These are phyloP conservation scores for Musca vetustissima DNA, from an alignment of 1,140 invertebrate species.

Conservation along the genomic window DNA sequence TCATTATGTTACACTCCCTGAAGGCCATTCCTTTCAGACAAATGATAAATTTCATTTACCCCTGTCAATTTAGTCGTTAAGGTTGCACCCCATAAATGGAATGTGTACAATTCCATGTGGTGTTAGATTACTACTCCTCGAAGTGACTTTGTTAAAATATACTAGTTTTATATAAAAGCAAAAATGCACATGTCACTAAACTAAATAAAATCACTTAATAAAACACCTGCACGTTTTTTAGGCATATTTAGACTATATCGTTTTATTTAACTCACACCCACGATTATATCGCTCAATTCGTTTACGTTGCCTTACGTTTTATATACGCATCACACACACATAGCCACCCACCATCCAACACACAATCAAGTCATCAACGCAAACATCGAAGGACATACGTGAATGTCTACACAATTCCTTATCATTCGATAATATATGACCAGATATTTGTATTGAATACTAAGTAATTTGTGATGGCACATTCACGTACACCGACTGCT, in stretches of 20 bases:
- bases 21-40: too few relatives aligned
- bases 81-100: too few relatives aligned
- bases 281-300: not conserved
- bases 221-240: slow-evolving; percentile 17
- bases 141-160: too few relatives aligned
- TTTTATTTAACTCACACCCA: not conserved
- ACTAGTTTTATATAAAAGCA: not conserved
- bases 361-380: too few relatives aligned
- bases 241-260: not conserved
- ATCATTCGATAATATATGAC: slow-evolving; percentile 15
- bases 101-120: too few relatives aligned
- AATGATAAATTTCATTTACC: too few relatives aligned
- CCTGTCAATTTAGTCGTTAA: too few relatives aligned
- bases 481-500: too few relatives aligned
- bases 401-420: slow-evolving; percentile 6
- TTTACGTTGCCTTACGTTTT: not conserved
- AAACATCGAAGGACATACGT: not conserved
- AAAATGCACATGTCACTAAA: slow-evolving; percentile 21
- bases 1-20: too few relatives aligned
- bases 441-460: slow-evolving; percentile 13
- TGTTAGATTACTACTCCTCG: too few relatives aligned
- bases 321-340: not conserved
- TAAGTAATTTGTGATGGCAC: slow-evolving; percentile 8
- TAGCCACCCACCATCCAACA: too few relatives aligned
- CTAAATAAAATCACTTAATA: slow-evolving; percentile 14